A percentile compares a stretch with the other conserved stretches of the same genome.
phyloP scores from a whole-genome alignment of 2,113 vertebrate genomes.

The Melanerpes formicivorus region DNA sequence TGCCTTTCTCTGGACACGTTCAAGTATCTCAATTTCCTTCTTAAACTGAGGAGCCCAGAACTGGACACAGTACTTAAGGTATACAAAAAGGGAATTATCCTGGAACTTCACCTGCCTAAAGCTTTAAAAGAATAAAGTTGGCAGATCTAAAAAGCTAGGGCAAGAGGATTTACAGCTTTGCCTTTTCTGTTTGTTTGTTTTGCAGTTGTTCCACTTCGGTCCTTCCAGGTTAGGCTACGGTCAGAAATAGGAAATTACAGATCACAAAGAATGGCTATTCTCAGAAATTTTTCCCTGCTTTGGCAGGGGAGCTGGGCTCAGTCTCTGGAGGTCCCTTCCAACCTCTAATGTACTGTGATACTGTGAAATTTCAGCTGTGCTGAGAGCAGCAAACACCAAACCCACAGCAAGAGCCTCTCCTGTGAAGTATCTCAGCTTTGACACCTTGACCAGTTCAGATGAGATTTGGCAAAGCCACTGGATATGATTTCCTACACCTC shows the following conservation, averaged over 20 bases:
- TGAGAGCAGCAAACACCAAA: constrained; percentile 8
- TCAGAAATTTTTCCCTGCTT: neutral
- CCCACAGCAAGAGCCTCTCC: neutral
- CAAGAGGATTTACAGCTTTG: neutral
- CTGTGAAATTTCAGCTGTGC: neutral
- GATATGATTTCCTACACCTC: neutral
- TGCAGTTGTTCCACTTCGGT: neutral
- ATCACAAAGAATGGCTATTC: neutral
- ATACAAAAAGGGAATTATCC: neutral
- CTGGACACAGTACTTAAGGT: too few relatives aligned
- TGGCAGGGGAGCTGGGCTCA: too few relatives aligned
- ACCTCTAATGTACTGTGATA: too few relatives aligned
- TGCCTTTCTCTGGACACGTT: too few relatives aligned
- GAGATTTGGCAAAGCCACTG: neutral
- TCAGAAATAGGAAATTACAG: neutral
- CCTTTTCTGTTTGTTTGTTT: neutral
- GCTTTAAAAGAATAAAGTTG: neutral
- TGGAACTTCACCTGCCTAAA: neutral
- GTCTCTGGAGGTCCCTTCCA: too few relatives aligned
- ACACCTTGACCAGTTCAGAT: neutral
- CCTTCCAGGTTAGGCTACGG: neutral
- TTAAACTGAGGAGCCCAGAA: too few relatives aligned
- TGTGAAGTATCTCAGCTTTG: neutral
- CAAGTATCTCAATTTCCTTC: too few relatives aligned
- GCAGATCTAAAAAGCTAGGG: neutral